Percentiles rank a stretch among this genome's conserved stretches.
Conservation (phyloP, 2,113 vertebrate genomes). For the Clarias batrachus region DNA sequence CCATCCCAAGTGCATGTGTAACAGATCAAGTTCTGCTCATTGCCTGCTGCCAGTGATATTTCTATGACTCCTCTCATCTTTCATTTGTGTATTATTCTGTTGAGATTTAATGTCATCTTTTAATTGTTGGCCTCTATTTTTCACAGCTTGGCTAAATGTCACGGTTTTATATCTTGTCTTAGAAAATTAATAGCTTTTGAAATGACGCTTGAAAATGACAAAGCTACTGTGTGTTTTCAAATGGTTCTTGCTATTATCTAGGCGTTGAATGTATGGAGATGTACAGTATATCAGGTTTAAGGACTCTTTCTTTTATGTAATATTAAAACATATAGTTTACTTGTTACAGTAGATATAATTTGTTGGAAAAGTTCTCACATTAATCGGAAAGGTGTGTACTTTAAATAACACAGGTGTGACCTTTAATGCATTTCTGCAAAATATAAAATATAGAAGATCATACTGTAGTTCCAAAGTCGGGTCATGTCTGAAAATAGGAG, state of each 20-base stretch:
- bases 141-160: conserved; percentile 10
- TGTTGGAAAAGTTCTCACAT: not conserved
- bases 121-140: conserved; percentile 16
- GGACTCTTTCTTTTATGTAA: not conserved
- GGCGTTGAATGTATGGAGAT: not conserved
- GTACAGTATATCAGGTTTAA: not conserved
- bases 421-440: not conserved
- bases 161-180: not conserved
- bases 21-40: conserved; percentile 44
- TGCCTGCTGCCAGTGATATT: conserved; percentile 24
- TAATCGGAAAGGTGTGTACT: not conserved
- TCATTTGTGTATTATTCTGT: conserved; percentile 4
- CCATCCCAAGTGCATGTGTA: conserved; percentile 13
- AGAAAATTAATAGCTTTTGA: not conserved
- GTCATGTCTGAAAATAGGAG: not conserved
- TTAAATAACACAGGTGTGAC: not conserved
- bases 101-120: conserved; percentile 9
- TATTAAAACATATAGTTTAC: not conserved
- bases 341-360: not conserved
- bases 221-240: not conserved
- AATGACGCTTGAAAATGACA: not conserved
- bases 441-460: not conserved
- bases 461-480: not conserved
- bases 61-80: conserved; percentile 10
- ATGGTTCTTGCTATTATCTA: not conserved